Base-by-base conservation (phyloP, 2,113 vertebrate genomes). In the Odocoileus virginianus region DNA sequence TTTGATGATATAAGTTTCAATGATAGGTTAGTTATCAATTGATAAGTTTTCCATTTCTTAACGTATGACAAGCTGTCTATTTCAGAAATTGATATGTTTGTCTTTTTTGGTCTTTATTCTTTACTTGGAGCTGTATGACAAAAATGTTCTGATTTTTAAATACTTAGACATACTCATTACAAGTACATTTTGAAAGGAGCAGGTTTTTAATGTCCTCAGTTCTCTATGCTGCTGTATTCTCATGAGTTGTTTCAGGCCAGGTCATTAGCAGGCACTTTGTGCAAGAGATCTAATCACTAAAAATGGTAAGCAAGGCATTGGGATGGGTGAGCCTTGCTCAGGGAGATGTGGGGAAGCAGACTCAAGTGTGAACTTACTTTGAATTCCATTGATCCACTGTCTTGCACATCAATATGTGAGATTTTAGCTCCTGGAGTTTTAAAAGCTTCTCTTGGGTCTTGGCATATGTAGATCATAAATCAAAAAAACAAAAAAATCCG, bases 401-500 rank as follows among this genome's bases (percentile, higher is more conserved):
- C 78, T 57, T 78, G 84, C 1, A 50, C 96, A 83, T 96, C 96
- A 97, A 87, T 92, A 94, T 3, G 67, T 79, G 95, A 79, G 86
- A 97, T 97, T 98, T 98, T 89, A 96, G 71, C 93, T 97, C 90
- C 36, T 81, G 81, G 61, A 25, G 23, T 86, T 98, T 97, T 90
- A 94, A 89, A 95, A 95, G 58, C 86, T 43, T 95, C 83, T 97
- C 97, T 97, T 71, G 97, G 55, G 84, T 57, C 58, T 97, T 96
- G 91, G 71, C 16, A 60, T 94, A 98, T 97, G 82, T 78, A 91
- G 17, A 96, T 96, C 87, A 96, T 98, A 98, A 98, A 97, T 98
- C 92, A 98, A 87, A 97, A 71, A 93, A 98, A 17, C 89, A 97
- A 95, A 78, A 82, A 71, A 87, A 91, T 95, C 85, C 97, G 97